Evolutionary conservation across 1,140 invertebrate species (phyloP).

Genomic region (Proctacanthus coquilletti): DNA sequence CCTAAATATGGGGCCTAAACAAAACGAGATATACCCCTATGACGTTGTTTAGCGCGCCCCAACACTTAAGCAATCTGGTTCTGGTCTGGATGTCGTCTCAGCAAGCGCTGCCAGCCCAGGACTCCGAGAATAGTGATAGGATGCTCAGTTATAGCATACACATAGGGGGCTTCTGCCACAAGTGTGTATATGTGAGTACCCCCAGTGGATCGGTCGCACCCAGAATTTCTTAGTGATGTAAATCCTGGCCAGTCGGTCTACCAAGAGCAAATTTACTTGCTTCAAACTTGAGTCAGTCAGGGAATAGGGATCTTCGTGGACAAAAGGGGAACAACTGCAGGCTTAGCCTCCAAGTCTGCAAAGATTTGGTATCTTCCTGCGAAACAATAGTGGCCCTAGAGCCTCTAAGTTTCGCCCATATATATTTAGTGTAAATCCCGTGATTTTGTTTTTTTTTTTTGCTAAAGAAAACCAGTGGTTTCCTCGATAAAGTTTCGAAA

Average conservation of each 20-base stretch:
- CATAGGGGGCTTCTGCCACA: too few species aligned
- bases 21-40: not conserved
- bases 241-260: conserved; percentile 24
- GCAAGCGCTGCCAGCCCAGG: too few species aligned
- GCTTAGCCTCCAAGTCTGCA: conserved; percentile 10
- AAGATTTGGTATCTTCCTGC: conserved; percentile 13
- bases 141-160: too few species aligned
- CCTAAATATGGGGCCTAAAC: not conserved
- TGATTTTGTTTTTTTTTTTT: too few species aligned
- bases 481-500: too few species aligned
- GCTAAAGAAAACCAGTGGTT: too few species aligned
- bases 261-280: conserved; percentile 14
- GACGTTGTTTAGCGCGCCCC: not conserved
- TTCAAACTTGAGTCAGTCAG: conserved; percentile 7
- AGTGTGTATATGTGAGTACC: too few species aligned
- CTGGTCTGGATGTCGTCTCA: too few species aligned
- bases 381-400: conserved; percentile 8
- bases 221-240: conserved; percentile 24
- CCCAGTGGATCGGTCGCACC: too few species aligned
- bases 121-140: too few species aligned
- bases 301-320: conserved; percentile 1
- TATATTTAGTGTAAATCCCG: too few species aligned
- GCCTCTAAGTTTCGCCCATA: too few species aligned
- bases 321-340: conserved; percentile 8
- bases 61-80: not conserved